Conservation (phyloP, 2,797 vertebrate species). For the Clarias pachynema region DNA sequence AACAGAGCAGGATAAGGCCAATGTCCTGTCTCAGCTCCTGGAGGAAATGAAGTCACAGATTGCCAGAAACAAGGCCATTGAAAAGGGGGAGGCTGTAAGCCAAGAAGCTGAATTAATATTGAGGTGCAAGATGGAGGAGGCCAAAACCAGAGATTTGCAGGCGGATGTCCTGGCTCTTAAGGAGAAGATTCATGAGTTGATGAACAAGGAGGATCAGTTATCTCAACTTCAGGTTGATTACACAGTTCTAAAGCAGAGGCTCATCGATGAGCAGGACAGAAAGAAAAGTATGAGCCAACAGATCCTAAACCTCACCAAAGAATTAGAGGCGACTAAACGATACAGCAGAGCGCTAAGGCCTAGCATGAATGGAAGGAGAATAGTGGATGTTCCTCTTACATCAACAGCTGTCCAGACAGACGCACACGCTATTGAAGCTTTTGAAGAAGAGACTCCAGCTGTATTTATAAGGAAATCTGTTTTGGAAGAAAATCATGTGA, state of each 20-base stretch:
- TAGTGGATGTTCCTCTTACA: conserved; percentile 84
- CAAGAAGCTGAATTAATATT: conserved; percentile 87
- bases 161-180: conserved; percentile 92
- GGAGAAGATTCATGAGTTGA: conserved; percentile 95
- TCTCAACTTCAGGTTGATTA: conserved; percentile 92
- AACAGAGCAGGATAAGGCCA: conserved; percentile 92
- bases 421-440: conserved; percentile 62
- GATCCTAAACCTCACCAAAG: conserved; percentile 80
- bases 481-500: conserved; percentile 93
- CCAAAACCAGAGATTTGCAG: conserved; percentile 83
- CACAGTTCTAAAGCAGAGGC: conserved; percentile 84
- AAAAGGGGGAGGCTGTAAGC: conserved; percentile 86
- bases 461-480: conserved; percentile 94
- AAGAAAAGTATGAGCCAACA: conserved; percentile 86
- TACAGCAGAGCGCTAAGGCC: conserved; percentile 89
- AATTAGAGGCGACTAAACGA: conserved; percentile 88
- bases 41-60: conserved; percentile 92
- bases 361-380: conserved; percentile 84
- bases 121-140: conserved; percentile 87
- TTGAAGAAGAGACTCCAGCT: conserved; percentile 88
- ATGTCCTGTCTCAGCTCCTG: conserved; percentile 83
- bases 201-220: conserved; percentile 97
- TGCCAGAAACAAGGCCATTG: conserved; percentile 88
- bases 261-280: conserved; percentile 86
- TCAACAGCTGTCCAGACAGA: conserved; percentile 93